Evolutionary conservation across 2,113 vertebrate species (phyloP).

Genomic region (Chloropsis hardwickii): DNA sequence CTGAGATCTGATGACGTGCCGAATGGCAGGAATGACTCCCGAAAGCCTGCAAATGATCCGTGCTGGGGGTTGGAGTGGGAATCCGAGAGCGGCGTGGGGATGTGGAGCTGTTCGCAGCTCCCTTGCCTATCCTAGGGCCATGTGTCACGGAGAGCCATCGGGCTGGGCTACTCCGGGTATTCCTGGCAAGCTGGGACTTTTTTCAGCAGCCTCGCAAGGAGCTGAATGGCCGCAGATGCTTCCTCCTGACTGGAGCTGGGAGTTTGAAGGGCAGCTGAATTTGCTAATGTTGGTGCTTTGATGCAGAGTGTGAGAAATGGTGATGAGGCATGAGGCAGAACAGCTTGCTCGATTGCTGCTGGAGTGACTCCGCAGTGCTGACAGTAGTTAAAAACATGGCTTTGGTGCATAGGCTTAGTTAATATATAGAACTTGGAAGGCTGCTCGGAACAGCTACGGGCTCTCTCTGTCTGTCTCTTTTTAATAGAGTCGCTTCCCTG

Average conservation of each 20-base stretch:
- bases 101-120: not conserved
- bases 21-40: not conserved
- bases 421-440: conserved; percentile 70
- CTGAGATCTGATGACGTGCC: not conserved
- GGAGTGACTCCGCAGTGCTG: conserved; percentile 71
- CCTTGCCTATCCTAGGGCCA: not conserved
- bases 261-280: conserved; percentile 67
- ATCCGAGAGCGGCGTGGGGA: rapidly evolving
- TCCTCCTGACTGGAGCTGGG: conserved; percentile 34
- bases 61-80: not conserved
- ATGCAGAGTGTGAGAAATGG: conserved; percentile 68
- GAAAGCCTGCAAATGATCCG: not conserved
- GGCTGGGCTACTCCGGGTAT: not conserved
- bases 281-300: conserved; percentile 69
- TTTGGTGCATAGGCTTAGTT: conserved; percentile 68
- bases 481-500: conserved; percentile 15
- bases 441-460: conserved; percentile 44
- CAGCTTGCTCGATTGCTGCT: conserved; percentile 77
- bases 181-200: not conserved
- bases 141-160: rapidly evolving
- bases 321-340: conserved; percentile 78
- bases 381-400: conserved; percentile 64
- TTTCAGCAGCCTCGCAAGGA: not conserved
- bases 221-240: conserved; percentile 17
- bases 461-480: conserved; percentile 17